Evolutionary conservation across 2,797 vertebrate species (phyloP).

Genomic region (Lepus oiostolus): DNA sequence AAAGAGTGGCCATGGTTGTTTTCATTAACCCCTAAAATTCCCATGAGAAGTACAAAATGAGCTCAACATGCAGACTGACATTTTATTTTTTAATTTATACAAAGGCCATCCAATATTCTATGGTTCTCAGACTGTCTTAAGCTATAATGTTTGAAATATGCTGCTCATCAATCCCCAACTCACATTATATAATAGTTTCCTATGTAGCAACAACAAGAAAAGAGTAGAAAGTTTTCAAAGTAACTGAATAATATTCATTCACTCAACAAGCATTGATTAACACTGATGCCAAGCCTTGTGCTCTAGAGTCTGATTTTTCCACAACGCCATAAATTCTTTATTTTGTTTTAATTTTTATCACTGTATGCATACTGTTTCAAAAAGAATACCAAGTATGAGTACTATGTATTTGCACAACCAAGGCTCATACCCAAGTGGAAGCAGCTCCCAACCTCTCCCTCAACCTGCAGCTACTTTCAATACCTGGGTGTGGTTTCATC

Average conservation of each 20-base stretch:
- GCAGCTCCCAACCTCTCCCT: neutral
- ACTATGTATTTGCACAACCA: neutral
- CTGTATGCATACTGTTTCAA: neutral
- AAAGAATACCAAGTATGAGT: neutral
- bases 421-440: neutral
- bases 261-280: neutral
- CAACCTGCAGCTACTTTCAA: neutral
- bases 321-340: neutral
- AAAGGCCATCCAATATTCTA: neutral
- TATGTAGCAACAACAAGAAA: neutral
- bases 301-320: neutral
- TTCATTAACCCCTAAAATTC: neutral
- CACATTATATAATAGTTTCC: neutral
- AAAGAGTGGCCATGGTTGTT: neutral
- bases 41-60: slow-evolving; percentile 25
- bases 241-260: neutral
- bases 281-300: neutral
- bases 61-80: slow-evolving; percentile 13
- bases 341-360: slow-evolving; percentile 15
- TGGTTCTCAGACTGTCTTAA: neutral
- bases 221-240: slow-evolving; percentile 4
- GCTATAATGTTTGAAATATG: neutral
- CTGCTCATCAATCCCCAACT: neutral
- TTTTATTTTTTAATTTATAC: slow-evolving; percentile 21
- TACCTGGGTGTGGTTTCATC: neutral